Base-by-base conservation (phyloP, 2,888 invertebrate genomes). In the Thera obeliscata region DNA sequence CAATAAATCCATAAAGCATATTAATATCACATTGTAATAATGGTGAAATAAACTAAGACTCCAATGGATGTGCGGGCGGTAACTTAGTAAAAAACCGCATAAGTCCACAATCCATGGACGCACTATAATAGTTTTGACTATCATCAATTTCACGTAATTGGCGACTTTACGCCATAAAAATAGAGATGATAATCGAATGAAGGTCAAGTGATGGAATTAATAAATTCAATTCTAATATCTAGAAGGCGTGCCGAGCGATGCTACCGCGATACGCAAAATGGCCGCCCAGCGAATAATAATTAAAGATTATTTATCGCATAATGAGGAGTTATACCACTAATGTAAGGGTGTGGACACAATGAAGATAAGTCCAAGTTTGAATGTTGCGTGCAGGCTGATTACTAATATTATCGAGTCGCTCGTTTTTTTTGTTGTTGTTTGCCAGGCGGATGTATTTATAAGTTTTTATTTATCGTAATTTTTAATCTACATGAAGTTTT, bases 251-350 rank as follows among this genome's bases (percentile, higher is more conserved):
- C 55, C 61, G 82, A 41, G 41, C 82, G 78, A 80, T 77, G 86
- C 89, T 85, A 83, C 89, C 76, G 83, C 81, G 86, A 83, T 89
- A 88, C 89, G 87, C 87, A 85, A 82, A 77, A 85, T 85, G 85
- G 83, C 82, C 73, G 81, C 78, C 72, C 76, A 71, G 74, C 65
- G 85, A 85, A 86, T 86, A 85, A 85, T 87, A 85, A 89, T 87
- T 78, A 78, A 64, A 76, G 76, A 82, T 85, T 83, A 86, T 87
- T 85, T 83, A 87, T 87, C 81, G 81, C 66, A 78, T 86, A 85
- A 84, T 82, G 79, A 85, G 79, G 74, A 68, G 78, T 74, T 78
- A 78, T 74, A 71, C 75, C 64, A 69, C 61, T 76, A 75, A 77
- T 76, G 64, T 77, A 75, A 77, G 74, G 76, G 72, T 77, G 76